Base-by-base conservation (phyloP, 2,113 vertebrate species). In the Ceuthmochares aereus region DNA sequence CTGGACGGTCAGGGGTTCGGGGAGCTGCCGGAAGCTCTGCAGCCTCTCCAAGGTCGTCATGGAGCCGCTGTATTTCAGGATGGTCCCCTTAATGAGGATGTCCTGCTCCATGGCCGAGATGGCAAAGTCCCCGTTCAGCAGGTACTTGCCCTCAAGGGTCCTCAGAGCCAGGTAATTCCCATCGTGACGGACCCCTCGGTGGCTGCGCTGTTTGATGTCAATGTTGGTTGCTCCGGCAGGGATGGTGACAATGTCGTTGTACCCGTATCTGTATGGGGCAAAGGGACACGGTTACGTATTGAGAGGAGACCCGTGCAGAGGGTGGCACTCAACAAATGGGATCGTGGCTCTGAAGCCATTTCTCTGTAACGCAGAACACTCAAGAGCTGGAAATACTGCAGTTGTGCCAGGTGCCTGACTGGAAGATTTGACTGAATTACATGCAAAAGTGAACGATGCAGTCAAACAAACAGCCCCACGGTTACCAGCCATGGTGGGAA, bases 41-140 rank as follows among this genome's bases (percentile, higher is more conserved):
- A 99, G 98, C 86, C 99, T 98, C 97, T 99, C 99, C 93, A 99
- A 92, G 6, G 98, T 98, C 1, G 99, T 99, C 79, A 99, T 98
- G 66, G 99, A 99, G 70, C 99, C 99, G 0, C 99, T 99, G 98
- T 99, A 99, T 67, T 99, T 99, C 6, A 99, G 98, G 72, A 99
- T 98, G 19, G 99, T 99, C 9, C 99, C 99, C 15, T 98, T 98
- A 7, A 99, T 78, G 18, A 98, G 98, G 94, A 99, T 98, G 97
- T 99, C 99, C 97, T 99, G 99, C 93, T 99, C 99, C 83, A 99
- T 98, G 49, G 98, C 99, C 1, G 99, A 99, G 82, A 99, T 98
- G 23, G 99, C 99, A 73, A 98, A 98, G 97, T 99, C 99, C 10
- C 99, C 99, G 0, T 99, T 99, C 75, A 99, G 98, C 92, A 99